Evolutionary conservation across 1,140 invertebrate species (phyloP), one percentile per base, ranked within the genome.

Genomic region (Bombus consobrinus): DNA sequence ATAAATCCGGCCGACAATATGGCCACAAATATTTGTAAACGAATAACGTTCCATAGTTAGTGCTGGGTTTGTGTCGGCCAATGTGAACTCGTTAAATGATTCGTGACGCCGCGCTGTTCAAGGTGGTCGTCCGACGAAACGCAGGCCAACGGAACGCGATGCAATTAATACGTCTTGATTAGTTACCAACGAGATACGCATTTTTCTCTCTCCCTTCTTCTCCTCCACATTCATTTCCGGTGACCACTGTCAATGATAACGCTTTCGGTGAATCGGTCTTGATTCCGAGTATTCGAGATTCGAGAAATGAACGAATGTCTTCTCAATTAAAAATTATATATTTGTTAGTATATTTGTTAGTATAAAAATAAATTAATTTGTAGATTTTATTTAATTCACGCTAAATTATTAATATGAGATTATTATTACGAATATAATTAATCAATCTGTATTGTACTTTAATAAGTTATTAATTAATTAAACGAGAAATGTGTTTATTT

Each of bases 11-110:
- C 41, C 68, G 28, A 34, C 47, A 71, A 79, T 77, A n/a, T 32
- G 53, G 57, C 68, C 76, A 57, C 68, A 80, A 85, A 85, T 85
- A 85, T 85, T 85, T 80, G 83, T 47, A 73, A 80, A 73, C 57
- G 83, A 85, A 80, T 80, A 85, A 80, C 57, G 76, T 74, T 47
- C 78, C 78, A 75, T 81, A 81, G 69, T 85, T 85, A 71, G 57
- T 68, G 71, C 71, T 28, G 69, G 47, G n/a, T 32, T 62, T 66
- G 1, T 13, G 28, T 3, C 39, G 25, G 68, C 2, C 79, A 34
- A 71, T n/a, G 78, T 32, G 72, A 85, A 81, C 84, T 85, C 84
- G 84, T 85, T 85, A 81, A 85, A 85, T 85, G 71, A 85, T 85
- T 85, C 71, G 79, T 47, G 73, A 74, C 32, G 71, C 59, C 39